A percentile compares a stretch with the other conserved stretches of the same genome.
Evolutionary conservation across 2,888 invertebrate species (phyloP).

Genomic region (Poecilus cupreus): DNA sequence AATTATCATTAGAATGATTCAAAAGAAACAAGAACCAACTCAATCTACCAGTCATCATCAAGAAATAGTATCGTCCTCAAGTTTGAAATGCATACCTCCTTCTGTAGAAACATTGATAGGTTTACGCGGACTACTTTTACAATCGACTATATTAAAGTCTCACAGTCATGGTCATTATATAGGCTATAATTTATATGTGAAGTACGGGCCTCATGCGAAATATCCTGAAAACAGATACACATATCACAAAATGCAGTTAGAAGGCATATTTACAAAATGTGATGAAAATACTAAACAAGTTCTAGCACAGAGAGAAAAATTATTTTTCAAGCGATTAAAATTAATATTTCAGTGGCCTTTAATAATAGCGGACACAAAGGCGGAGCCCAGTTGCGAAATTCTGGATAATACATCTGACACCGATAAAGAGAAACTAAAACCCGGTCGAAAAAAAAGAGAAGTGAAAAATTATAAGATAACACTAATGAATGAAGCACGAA

Average conservation of each 20-base stretch:
- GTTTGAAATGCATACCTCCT: conserved; percentile 6
- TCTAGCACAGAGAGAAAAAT: neutral
- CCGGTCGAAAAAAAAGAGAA: neutral
- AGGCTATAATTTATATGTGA: neutral
- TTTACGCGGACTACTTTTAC: conserved; percentile 43
- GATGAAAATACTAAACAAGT: neutral
- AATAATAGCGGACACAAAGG: conserved; percentile 4
- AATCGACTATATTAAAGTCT: neutral
- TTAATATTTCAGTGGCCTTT: conserved; percentile 37
- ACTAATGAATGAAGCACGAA: conserved; percentile 43
- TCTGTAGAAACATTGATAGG: conserved; percentile 31
- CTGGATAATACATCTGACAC: neutral
- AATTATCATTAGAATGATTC: conserved; percentile 56
- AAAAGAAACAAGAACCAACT: neutral
- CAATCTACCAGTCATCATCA: neutral
- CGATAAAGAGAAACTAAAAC: neutral
- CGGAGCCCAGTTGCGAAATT: neutral
- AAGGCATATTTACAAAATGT: neutral
- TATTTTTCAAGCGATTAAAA: conserved; percentile 27
- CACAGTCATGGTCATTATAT: conserved; percentile 13
- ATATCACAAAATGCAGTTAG: neutral
- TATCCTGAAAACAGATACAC: neutral
- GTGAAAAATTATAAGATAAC: neutral
- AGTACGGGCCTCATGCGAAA: neutral
- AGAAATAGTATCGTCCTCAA: neutral